These are phyloP conservation scores for Ptychoptera contaminata DNA, from an alignment of 2,888 invertebrate species.

Conservation along the genomic window DNA sequence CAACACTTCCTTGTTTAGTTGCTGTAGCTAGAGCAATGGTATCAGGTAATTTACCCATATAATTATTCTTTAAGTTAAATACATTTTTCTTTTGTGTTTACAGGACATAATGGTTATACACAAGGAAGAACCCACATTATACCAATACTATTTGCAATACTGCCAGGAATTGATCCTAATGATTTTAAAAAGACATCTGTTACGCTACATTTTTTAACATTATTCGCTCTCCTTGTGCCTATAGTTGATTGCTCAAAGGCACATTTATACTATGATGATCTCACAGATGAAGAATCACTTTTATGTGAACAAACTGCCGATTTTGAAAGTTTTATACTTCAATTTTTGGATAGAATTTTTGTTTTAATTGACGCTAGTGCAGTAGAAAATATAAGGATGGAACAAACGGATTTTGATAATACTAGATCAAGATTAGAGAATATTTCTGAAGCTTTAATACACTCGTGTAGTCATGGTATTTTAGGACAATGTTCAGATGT, in stretches of 20 bases:
- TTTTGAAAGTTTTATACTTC: slow-evolving; percentile 77
- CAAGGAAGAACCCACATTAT: slow-evolving; percentile 71
- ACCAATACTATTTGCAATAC: slow-evolving; percentile 58
- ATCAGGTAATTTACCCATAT: slow-evolving; percentile 10
- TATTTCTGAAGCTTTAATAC: slow-evolving; percentile 52
- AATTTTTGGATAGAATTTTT: slow-evolving; percentile 66
- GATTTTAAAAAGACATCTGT: slow-evolving; percentile 61
- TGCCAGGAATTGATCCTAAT: slow-evolving; percentile 85
- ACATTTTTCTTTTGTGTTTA: slow-evolving; percentile 32
- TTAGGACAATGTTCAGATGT: slow-evolving; percentile 55
- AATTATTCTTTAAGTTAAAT: slow-evolving; percentile 14
- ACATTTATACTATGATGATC: slow-evolving; percentile 42
- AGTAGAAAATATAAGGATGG: slow-evolving; percentile 48
- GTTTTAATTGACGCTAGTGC: slow-evolving; percentile 54
- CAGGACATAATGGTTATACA: slow-evolving; percentile 36
- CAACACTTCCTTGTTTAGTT: slow-evolving; percentile 53
- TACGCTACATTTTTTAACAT: slow-evolving; percentile 63
- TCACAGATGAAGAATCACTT: slow-evolving; percentile 60
- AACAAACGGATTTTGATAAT: slow-evolving; percentile 40
- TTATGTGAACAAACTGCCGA: slow-evolving; percentile 69
- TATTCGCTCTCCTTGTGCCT: slow-evolving; percentile 63
- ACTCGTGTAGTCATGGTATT: slow-evolving; percentile 48
- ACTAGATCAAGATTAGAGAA: slow-evolving; percentile 53
- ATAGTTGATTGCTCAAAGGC: slow-evolving; percentile 74
- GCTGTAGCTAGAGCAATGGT: slow-evolving; percentile 52